A percentile compares a stretch with the other conserved stretches of the same genome.
Evolutionary conservation across 53 echinoderm and acorn worm species (phyloP).

Genomic region (Crossaster papposus): DNA sequence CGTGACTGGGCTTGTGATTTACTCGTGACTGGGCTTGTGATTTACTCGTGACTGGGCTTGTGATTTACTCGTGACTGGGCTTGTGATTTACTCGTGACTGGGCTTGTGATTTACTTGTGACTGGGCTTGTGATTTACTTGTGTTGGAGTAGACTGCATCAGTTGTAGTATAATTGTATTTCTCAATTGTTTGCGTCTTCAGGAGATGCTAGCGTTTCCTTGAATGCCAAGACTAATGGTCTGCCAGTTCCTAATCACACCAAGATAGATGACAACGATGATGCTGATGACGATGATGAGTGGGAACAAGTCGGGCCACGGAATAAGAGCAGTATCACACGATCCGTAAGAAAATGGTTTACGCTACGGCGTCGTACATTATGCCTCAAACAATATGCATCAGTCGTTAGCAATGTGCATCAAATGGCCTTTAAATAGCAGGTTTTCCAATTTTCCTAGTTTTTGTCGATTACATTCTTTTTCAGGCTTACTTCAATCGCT

Average conservation of each 20-base stretch:
- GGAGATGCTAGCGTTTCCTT: slow-evolving; percentile 58
- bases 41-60: too few relatives aligned
- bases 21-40: too few relatives aligned
- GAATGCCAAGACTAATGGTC: slow-evolving; percentile 67
- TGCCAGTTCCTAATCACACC: slow-evolving; percentile 31
- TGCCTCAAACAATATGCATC: neutral
- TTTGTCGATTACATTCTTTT: neutral
- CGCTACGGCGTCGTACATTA: neutral
- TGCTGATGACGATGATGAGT: slow-evolving; percentile 83
- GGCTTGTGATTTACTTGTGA: too few relatives aligned
- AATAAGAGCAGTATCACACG: slow-evolving; percentile 92
- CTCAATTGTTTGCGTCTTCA: neutral
- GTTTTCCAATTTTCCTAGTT: neutral
- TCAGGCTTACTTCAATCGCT: slow-evolving; percentile 88
- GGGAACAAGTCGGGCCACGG: slow-evolving; percentile 95
- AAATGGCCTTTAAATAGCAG: too few relatives aligned
- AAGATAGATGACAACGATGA: slow-evolving; percentile 44
- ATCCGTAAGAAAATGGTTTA: slow-evolving; percentile 54
- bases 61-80: too few relatives aligned
- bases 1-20: too few relatives aligned
- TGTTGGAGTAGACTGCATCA: too few relatives aligned
- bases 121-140: too few relatives aligned
- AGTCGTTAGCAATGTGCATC: neutral
- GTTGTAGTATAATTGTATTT: too few relatives aligned
- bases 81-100: too few relatives aligned